phyloP scores from a whole-genome alignment of 2,888 invertebrate genomes.

The Beris morrisii region DNA sequence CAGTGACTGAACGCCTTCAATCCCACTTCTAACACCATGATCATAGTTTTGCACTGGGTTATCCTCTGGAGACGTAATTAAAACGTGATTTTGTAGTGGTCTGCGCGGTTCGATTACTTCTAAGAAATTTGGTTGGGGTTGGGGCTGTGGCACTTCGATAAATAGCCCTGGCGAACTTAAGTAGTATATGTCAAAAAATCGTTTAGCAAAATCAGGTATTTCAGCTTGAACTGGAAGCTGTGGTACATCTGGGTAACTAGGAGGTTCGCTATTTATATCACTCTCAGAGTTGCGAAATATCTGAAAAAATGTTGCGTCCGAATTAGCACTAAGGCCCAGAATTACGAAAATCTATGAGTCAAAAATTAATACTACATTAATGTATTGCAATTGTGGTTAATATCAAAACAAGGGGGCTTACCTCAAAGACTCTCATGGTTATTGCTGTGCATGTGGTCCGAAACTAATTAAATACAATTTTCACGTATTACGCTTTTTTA shows the following conservation, averaged over 20 bases:
- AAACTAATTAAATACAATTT: neutral
- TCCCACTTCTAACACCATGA: too few species aligned
- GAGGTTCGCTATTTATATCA: neutral
- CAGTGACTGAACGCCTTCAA: too few species aligned
- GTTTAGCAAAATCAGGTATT: neutral
- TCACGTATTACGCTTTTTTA: too few species aligned
- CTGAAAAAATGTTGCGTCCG: constrained; percentile 1
- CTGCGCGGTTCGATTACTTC: too few species aligned
- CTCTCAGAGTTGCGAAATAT: neutral
- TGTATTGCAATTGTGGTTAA: neutral
- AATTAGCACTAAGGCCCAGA: neutral
- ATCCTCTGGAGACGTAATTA: too few species aligned
- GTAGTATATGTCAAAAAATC: neutral
- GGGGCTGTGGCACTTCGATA: neutral
- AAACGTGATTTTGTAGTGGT: too few species aligned
- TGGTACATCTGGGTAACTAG: neutral
- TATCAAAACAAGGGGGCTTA: neutral
- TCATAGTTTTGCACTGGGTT: too few species aligned
- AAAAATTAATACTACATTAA: neutral
- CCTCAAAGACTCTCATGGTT: neutral
- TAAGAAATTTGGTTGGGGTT: neutral
- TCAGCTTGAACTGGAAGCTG: neutral
- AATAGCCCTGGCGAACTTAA: neutral
- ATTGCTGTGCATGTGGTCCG: neutral
- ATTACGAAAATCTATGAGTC: neutral